phyloP scores from a whole-genome alignment of 2,888 invertebrate genomes.

The Drosophila nr. perissopoda region DNA sequence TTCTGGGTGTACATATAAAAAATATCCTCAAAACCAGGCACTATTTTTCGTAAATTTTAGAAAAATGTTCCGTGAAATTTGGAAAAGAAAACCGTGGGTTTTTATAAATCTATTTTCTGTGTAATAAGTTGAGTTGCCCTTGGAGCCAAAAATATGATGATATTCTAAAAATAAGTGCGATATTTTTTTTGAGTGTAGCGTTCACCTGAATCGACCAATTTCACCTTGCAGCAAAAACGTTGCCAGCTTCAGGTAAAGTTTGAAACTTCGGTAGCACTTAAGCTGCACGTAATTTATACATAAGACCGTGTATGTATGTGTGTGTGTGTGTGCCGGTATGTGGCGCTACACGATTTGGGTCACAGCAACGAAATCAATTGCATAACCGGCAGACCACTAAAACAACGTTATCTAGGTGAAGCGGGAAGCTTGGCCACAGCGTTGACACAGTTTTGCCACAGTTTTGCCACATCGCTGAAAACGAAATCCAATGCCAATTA shows the following conservation, averaged over 20 bases:
- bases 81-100: not conserved
- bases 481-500: not conserved
- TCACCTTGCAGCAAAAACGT: not conserved
- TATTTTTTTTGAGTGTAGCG: not conserved
- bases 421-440: constrained; percentile 7
- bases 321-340: constrained; percentile 20
- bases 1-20: not conserved
- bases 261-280: constrained; percentile 43
- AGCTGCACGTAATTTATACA: constrained; percentile 65
- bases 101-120: not conserved
- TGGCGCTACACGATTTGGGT: constrained; percentile 55
- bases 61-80: not conserved
- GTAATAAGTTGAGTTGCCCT: too few species aligned
- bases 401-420: constrained; percentile 13
- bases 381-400: constrained; percentile 18
- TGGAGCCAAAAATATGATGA: not conserved
- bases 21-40: not conserved
- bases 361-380: constrained; percentile 73
- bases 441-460: constrained; percentile 8
- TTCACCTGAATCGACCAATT: not conserved
- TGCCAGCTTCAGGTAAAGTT: constrained; percentile 40
- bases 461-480: constrained; percentile 15
- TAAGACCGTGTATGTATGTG: constrained; percentile 31
- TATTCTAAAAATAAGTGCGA: not conserved
- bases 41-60: not conserved